Base-by-base conservation (phyloP, 53 echinoderm and acorn worm species). In the Antedon mediterranea region DNA sequence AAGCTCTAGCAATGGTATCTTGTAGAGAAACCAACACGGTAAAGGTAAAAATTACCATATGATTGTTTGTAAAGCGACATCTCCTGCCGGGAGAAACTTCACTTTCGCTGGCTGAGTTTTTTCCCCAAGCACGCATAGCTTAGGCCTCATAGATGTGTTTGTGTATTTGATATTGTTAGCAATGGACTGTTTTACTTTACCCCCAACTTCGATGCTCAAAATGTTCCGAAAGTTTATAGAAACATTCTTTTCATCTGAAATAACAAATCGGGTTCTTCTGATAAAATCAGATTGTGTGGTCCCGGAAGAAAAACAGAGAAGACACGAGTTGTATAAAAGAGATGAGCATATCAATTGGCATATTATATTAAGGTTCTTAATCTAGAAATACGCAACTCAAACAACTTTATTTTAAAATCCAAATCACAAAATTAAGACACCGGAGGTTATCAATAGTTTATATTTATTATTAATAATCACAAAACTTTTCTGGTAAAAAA, bases 161-260 rank as follows among this genome's bases (percentile, higher is more conserved):
- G 23, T 57, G 20, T 57, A 57, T 23, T 57, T 57, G 57, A 57
- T 57, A 57, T 57, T 57, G 57, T 57, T 57, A 41, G 41, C 57
- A 57, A 57, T 57, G 57, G 57, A 57, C 57, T 57, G 57, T 57
- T 26, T 57, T 57, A 57, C 57, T 57, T 23, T 57, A 57, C 57
- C 57, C 57, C 57, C 57, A 57, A 57, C 57, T 57, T 57, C 57
- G 57, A 57, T 57, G 57, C 57, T 57, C 57, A 57, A 57, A 57
- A 57, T 57, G 57, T 57, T 57, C 57, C 57, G 57, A 57, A 57
- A 57, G 57, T 57, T 57, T 57, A 57, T 57, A 26, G 57, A 57
- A 57, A 57, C 57, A 57, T 57, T 57, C 57, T 8, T 23, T 57
- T 57, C 57, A 57, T 57, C 57, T 57, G 57, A 57, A 57, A 57